Percentiles rank a stretch among this genome's conserved stretches.
Conservation (phyloP, 2,113 vertebrate genomes). For the Anas platyrhynchos region DNA sequence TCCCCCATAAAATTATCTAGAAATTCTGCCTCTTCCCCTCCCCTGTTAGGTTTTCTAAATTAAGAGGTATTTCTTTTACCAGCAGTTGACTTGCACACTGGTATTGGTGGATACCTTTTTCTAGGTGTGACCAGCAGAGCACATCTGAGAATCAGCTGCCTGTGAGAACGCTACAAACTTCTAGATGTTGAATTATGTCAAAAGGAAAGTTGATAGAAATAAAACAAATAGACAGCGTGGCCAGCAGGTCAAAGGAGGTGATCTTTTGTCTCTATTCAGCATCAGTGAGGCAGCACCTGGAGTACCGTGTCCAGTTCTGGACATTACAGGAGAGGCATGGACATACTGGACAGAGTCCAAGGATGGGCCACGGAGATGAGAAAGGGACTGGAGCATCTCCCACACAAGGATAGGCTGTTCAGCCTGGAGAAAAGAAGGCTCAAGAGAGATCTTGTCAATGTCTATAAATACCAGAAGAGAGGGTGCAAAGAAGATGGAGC, state of each 20-base stretch:
- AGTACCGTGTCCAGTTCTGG: background rate
- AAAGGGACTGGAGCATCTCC: background rate
- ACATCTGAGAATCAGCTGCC: background rate
- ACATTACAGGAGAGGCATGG: background rate
- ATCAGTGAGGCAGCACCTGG: background rate
- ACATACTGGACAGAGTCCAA: background rate
- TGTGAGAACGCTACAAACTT: background rate
- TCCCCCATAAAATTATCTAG: background rate
- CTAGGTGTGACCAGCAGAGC: background rate
- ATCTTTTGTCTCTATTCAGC: background rate
- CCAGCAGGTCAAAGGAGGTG: background rate
- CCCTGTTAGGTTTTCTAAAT: background rate
- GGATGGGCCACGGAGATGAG: background rate
- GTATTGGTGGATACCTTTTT: background rate
- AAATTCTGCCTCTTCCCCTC: background rate
- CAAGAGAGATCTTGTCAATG: background rate
- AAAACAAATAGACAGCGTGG: background rate
- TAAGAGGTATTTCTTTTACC: background rate
- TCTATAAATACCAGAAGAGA: background rate
- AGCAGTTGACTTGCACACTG: background rate
- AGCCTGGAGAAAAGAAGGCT: background rate
- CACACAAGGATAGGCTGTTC: background rate
- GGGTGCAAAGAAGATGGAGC: background rate
- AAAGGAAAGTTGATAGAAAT: background rate
- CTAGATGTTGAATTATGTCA: background rate